These are phyloP conservation scores for Platyrinchus mystaceus DNA, from an alignment of 2,797 vertebrate genomes.

Conservation along the genomic window DNA sequence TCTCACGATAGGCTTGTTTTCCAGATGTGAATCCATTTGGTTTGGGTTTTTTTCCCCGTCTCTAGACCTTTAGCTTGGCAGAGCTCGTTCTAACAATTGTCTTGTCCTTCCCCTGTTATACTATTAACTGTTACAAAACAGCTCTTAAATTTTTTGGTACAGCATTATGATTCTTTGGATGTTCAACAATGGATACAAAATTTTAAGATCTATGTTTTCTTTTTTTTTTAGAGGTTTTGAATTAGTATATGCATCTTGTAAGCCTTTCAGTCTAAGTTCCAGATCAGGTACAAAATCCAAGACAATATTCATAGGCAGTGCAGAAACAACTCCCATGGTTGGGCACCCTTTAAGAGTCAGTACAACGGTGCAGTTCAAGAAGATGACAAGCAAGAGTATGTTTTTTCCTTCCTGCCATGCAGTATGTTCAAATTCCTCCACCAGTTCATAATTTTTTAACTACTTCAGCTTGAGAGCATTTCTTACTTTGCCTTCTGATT, in stretches of 20 bases:
- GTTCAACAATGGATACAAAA: background rate
- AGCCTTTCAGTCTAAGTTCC: background rate
- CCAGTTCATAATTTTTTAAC: background rate
- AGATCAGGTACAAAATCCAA: background rate
- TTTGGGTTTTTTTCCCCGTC: background rate
- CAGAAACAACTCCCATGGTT: background rate
- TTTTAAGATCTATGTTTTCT: background rate
- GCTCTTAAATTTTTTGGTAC: background rate
- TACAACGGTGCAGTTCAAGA: background rate
- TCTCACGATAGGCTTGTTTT: background rate
- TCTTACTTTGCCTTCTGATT: background rate
- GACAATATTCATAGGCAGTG: background rate
- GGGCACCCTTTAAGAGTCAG: background rate
- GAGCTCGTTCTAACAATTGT: background rate
- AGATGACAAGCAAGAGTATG: background rate
- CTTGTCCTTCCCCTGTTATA: background rate
- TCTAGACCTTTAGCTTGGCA: background rate
- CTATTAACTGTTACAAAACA: background rate
- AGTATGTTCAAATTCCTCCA: background rate
- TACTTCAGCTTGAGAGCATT: background rate
- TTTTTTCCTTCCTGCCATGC: background rate
- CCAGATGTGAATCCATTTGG: background rate
- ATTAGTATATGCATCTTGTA: background rate
- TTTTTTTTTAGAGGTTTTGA: background rate
- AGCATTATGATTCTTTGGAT: background rate